Base-by-base conservation (phyloP, 1,140 invertebrate genomes). In the Trigoniulus corallinus region DNA sequence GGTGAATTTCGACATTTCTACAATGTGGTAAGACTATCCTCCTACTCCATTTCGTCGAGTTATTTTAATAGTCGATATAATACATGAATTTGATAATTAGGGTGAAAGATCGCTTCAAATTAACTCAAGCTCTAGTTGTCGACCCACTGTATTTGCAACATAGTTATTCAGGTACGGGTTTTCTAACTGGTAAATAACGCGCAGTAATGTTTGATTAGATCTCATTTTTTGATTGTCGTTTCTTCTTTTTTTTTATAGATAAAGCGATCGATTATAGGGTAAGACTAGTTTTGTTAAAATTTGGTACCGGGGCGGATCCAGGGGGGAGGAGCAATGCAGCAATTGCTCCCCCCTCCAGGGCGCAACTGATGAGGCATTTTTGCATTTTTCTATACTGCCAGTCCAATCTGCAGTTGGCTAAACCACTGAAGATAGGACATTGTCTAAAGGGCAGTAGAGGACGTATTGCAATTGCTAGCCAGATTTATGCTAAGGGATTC, bases 141-240 rank as follows among this genome's bases (percentile, higher is more conserved):
- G 94, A 99, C 73, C 96, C 96, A 1, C 70, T 99, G 1, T 99
- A 99, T 67, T 76, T 99, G 7, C 91, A 98, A 64, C 95, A 99
- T 67, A 89, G 86, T 53, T 94, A 94, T 67, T 91, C 87, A 48
- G n/a, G n/a, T n/a, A n/a, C n/a, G n/a, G n/a, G n/a, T n/a, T n/a
- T n/a, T n/a, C n/a, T n/a, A 68, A 69, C 70, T 60, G n/a, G n/a
- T n/a, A 52, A 24, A 43, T 40, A 18, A 20, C 7, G 52, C 12
- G 39, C 3, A 4, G 24, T 47, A 50, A 54, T 20, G 34, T 13
- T 46, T 21, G 3, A 50, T 15, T n/a, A n/a, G n/a, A n/a, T n/a
- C n/a, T n/a, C n/a, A 2, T 40, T 3, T 2, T 50, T 40, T 40
- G 42, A 34, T 48, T 47, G 2, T 37, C 39, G 34, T 24, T 50